phyloP scores from a whole-genome alignment of 1,140 invertebrate genomes.

The Rhopalosiphum padi region DNA sequence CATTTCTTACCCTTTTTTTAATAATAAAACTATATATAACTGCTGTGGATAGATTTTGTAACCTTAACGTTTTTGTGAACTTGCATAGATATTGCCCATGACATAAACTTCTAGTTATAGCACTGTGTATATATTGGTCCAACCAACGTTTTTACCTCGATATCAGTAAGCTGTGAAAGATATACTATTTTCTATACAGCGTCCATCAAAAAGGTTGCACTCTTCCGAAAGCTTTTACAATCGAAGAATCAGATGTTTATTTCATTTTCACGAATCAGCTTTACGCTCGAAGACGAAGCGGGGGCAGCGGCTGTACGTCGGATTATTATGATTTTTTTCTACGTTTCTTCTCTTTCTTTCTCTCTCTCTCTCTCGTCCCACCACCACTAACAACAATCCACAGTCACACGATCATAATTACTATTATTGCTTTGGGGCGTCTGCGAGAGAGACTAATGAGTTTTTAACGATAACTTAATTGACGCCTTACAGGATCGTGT shows the following conservation, averaged over 20 bases:
- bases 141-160: not conserved
- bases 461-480: slow-evolving; percentile 58
- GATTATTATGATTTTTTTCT: slow-evolving; percentile 30
- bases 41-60: no score
- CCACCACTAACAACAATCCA: not conserved
- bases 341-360: not conserved
- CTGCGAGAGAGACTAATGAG: slow-evolving; percentile 43
- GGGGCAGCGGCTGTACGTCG: not conserved
- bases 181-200: not conserved
- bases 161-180: not conserved
- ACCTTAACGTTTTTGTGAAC: no score
- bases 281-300: not conserved
- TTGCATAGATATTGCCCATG: not conserved
- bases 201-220: not conserved
- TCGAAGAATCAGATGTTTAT: not conserved
- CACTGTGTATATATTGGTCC: not conserved
- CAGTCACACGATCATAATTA: slow-evolving; percentile 27
- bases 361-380: not conserved
- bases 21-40: no score
- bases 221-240: not conserved
- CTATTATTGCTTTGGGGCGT: slow-evolving; percentile 43
- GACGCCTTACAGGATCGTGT: slow-evolving; percentile 29
- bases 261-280: slow-evolving; percentile 30
- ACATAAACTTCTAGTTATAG: no score
- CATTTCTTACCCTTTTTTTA: no score